phyloP scores from a whole-genome alignment of 2,797 vertebrate genomes.

The Scyliorhinus canicula region DNA sequence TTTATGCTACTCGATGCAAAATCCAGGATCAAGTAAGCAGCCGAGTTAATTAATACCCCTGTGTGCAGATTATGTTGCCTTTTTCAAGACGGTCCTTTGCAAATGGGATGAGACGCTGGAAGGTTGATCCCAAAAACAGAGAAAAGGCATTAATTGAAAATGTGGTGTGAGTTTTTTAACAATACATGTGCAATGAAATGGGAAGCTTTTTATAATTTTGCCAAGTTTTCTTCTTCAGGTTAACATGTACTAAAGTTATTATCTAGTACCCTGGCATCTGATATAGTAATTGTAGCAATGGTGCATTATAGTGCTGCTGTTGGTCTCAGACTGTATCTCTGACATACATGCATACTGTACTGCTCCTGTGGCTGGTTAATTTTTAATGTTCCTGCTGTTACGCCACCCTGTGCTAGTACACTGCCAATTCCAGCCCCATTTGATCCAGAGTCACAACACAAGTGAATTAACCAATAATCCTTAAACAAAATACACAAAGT shows the following conservation, averaged over 20 bases:
- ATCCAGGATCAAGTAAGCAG: constrained; percentile 31
- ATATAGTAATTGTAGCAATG: neutral
- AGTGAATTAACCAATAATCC: too few relatives aligned
- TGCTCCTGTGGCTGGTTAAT: neutral
- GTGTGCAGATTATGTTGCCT: constrained; percentile 30
- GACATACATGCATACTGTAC: neutral
- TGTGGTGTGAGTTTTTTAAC: neutral
- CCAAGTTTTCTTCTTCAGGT: neutral
- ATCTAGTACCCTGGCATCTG: neutral
- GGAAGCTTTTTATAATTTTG: neutral
- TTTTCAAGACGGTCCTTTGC: constrained; percentile 3
- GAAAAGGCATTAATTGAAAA: neutral
- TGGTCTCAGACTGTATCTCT: neutral
- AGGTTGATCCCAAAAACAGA: neutral
- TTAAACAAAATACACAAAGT: too few relatives aligned
- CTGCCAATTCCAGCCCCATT: too few relatives aligned
- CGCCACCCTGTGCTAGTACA: too few relatives aligned
- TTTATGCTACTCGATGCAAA: constrained; percentile 24
- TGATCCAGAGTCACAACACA: too few relatives aligned
- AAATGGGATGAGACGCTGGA: neutral
- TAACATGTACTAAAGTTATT: neutral
- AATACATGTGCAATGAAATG: neutral
- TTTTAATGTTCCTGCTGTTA: constrained; percentile 1
- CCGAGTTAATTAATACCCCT: constrained; percentile 36
- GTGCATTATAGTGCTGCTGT: neutral